Evolutionary conservation across 2,113 vertebrate genomes (phyloP).

Genomic region (Channa argus): DNA sequence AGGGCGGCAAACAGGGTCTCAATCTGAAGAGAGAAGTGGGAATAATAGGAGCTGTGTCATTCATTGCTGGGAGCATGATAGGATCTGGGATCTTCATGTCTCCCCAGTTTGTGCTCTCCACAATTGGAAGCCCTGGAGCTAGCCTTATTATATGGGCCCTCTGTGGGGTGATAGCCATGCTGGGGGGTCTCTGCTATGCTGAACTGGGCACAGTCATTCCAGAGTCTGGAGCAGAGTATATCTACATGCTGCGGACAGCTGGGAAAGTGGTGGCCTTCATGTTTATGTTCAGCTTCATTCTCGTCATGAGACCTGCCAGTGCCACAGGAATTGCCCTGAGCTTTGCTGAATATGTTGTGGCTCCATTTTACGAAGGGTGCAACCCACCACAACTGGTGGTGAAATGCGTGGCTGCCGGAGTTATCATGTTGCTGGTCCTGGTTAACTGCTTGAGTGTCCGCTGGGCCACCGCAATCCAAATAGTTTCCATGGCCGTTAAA

Average conservation of each 20-base stretch:
- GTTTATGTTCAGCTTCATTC: conserved; percentile 81
- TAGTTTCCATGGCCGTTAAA: conserved; percentile 81
- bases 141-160: conserved; percentile 87
- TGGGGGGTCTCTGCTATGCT: conserved; percentile 87
- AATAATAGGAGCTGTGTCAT: conserved; percentile 83
- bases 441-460: conserved; percentile 86
- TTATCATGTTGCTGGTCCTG: conserved; percentile 80
- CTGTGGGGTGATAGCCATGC: conserved; percentile 83
- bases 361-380: conserved; percentile 84
- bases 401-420: conserved; percentile 80
- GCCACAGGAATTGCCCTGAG: conserved; percentile 84
- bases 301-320: conserved; percentile 84
- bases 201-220: conserved; percentile 89
- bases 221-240: conserved; percentile 88
- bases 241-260: conserved; percentile 86
- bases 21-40: conserved; percentile 76
- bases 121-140: conserved; percentile 86
- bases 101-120: conserved; percentile 84
- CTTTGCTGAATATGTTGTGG: conserved; percentile 83
- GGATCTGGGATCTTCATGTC: conserved; percentile 85
- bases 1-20: conserved; percentile 34
- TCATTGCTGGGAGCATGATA: conserved; percentile 89
- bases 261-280: conserved; percentile 86
- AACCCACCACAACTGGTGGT: conserved; percentile 69
- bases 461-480: conserved; percentile 80